Base-by-base conservation (phyloP, 2,888 invertebrate species). In the Trichogramma evanescens region DNA sequence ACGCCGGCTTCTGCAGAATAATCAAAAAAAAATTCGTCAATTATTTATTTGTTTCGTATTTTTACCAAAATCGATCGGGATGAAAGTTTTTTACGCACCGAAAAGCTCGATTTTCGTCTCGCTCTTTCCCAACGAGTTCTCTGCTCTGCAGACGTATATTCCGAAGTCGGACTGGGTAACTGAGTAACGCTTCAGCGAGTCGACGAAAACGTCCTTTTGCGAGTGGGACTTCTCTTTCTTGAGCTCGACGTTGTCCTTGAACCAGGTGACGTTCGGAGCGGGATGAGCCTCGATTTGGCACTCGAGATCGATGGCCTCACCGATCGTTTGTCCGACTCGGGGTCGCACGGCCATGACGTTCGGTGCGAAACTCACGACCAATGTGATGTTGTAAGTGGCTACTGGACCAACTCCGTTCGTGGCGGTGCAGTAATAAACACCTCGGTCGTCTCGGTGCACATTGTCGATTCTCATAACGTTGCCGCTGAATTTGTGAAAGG, bases 241-340 rank as follows among this genome's bases (percentile, higher is more conserved):
- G 3, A 65, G 6, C 4, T 38, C 3, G 48, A 43, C 58, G 7
- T 49, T 41, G 6, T 43, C 43, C 2, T 26, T 42, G 3, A 50
- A 42, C 64, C 64, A 65, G 10, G 44, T 58, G 40, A 65, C 40
- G 13, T n/a, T 48, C 1, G 64, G 61, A 6, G 9, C 26, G 0
- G 64, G 64, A 5, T 59, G 45, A 0, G 61, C 62, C 38, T 65
- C 64, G 26, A 65, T 38, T 9, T 46, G 43, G 46, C 64, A 65
- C 45, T 62, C 64, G 4, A 65, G 60, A 2, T 40, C 13, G 5
- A 39, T 52, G 3, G 53, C 56, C 46, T 61, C 61, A 6, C 60
- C 58, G 9, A 51, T 52, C 2, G 58, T 54, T n/a, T 65, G 64
- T 3, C 62, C 64, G 3, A 65, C 62, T 3, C 62, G 46, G 1